Evolutionary conservation across 2,113 vertebrate species (phyloP).

Genomic region (Platycercus adscitus): DNA sequence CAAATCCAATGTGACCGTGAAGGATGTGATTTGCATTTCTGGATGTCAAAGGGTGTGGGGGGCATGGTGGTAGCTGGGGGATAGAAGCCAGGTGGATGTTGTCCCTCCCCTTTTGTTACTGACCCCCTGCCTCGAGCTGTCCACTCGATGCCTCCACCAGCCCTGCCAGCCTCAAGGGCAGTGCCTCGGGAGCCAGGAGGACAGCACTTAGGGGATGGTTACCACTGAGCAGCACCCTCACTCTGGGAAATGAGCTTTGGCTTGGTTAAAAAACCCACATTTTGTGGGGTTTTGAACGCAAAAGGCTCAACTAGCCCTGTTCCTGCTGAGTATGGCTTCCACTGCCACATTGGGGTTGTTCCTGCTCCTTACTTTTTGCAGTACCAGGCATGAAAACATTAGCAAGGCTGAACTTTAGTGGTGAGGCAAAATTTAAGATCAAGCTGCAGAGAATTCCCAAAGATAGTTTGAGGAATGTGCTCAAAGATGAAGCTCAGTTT

Average conservation of each 20-base stretch:
- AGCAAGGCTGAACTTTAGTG: neutral
- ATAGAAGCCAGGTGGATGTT: neutral
- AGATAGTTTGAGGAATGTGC: neutral
- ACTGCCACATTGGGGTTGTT: neutral
- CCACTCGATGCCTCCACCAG: fast-evolving
- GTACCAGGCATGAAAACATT: neutral
- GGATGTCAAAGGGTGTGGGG: fast-evolving
- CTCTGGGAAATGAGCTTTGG: neutral
- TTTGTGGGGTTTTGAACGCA: neutral
- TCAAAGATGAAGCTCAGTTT: neutral
- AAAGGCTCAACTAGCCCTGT: neutral
- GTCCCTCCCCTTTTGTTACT: fast-evolving
- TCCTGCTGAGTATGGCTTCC: neutral
- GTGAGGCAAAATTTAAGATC: neutral
- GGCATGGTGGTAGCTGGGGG: neutral
- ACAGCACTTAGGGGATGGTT: neutral
- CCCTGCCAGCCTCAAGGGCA: neutral
- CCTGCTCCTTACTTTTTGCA: neutral
- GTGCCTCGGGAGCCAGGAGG: neutral
- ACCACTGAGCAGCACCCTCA: too few species aligned
- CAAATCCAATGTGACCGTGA: fast-evolving
- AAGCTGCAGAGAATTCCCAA: neutral
- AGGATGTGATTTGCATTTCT: neutral
- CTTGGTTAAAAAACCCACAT: neutral
- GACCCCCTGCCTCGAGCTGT: neutral